Evolutionary conservation across 2,888 invertebrate genomes (phyloP).

Genomic region (Hirtodrosophila alboralis): DNA sequence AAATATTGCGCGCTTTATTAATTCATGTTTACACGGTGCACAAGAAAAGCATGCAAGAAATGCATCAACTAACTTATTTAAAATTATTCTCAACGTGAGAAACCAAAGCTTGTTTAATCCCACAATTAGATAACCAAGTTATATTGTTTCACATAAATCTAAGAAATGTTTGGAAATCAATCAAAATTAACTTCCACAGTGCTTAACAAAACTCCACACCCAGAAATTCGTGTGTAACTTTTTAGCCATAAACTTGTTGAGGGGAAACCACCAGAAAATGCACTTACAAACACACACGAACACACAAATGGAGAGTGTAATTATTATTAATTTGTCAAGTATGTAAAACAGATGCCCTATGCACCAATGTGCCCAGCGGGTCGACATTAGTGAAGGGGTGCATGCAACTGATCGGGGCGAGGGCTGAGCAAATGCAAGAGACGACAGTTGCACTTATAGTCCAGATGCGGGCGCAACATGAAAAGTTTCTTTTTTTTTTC

Average conservation of each 20-base stretch:
- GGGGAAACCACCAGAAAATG: conserved; percentile 36
- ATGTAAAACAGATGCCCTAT: conserved; percentile 75
- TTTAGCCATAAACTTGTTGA: conserved; percentile 37
- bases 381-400: neutral
- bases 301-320: conserved; percentile 55
- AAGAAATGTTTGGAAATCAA: conserved; percentile 58
- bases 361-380: conserved; percentile 42
- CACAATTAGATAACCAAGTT: conserved; percentile 8
- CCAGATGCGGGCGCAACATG: conserved; percentile 48
- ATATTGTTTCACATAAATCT: conserved; percentile 31
- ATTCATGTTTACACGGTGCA: too few species aligned
- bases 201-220: conserved; percentile 19
- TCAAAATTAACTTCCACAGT: conserved; percentile 58
- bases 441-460: conserved; percentile 40
- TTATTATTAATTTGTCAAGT: conserved; percentile 80
- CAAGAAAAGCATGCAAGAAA: too few species aligned
- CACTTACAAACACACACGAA: conserved; percentile 20
- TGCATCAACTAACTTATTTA: neutral
- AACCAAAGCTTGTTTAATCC: conserved; percentile 2
- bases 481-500: conserved; percentile 12
- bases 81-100: conserved; percentile 27
- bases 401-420: too few species aligned
- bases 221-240: too few species aligned
- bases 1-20: too few species aligned
- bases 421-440: conserved; percentile 1